Base-by-base conservation (phyloP, 2,113 vertebrate species). In the Tyto alba region DNA sequence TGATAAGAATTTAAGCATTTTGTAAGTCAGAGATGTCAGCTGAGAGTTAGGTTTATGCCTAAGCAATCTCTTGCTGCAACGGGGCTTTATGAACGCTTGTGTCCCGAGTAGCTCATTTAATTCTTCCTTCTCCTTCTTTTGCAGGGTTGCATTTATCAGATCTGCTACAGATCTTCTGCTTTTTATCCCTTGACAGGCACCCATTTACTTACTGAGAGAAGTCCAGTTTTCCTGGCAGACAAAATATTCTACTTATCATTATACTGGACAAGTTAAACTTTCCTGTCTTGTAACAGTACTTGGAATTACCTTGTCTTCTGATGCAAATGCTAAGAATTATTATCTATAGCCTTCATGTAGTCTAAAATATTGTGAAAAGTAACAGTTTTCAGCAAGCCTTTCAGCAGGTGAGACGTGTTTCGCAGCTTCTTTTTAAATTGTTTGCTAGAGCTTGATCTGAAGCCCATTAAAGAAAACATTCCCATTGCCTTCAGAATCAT, bases 391-490 rank as follows among this genome's bases (percentile, higher is more conserved):
- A 69, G 62, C 52, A 7, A 87, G 50, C 22, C 64, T 77, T 95
- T 95, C 76, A 85, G 89, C 85, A 84, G 86, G 83, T 90, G 88
- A 95, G 92, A 89, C 4, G 72, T 6, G 1, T 93, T 89, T 92
- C 86, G 87, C 96, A 89, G 79, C 86, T 93, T 18, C 90, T 91
- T 52, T 60, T 78, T 9, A 67, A 88, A 25, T 15, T 12, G 0
- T 77, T 94, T 84, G 36, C 81, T 82, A 84, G 90, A 57, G 43
- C 62, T 71, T 30, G 73, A 75, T 78, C 76, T 19, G 4, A 27
- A 92, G 64, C 45, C 63, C 57, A 10, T 88, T 41, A 82, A 76
- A 36, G 53, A 41, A 53, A 79, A 53, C n/a, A 53, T 72, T 88
- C 57, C 74, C 74, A 4, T 14, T 4, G 8, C 66, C 23, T 64